Evolutionary conservation across 2,113 vertebrate species (phyloP).

Genomic region (Balaeniceps rex): DNA sequence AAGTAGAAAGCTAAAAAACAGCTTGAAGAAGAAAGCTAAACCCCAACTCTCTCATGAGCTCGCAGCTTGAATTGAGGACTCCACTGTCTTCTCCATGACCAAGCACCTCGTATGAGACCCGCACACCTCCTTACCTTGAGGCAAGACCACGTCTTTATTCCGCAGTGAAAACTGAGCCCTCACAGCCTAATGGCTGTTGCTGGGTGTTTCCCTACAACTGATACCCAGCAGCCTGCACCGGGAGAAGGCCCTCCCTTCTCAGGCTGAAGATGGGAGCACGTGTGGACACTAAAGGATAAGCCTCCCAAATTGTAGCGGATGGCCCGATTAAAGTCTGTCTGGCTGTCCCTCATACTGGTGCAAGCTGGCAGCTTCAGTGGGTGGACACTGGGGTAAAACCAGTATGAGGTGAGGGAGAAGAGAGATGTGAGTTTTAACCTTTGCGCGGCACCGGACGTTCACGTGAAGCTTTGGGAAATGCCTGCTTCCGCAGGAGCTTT

Average conservation of each 20-base stretch:
- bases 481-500: constrained; percentile 10
- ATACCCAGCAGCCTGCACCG: not conserved
- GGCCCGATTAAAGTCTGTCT: not conserved
- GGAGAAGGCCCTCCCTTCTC: not conserved
- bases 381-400: not conserved
- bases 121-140: not conserved
- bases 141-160: not conserved
- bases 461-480: not conserved
- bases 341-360: not conserved
- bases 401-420: not conserved
- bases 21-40: not conserved
- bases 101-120: not conserved
- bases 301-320: not conserved
- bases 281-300: not conserved
- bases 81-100: not conserved
- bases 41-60: not conserved
- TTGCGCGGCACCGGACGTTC: fast-evolving
- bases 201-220: not conserved
- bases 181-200: not conserved
- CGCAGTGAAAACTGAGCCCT: not conserved
- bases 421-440: not conserved
- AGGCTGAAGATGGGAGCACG: not conserved
- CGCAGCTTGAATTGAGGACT: not conserved
- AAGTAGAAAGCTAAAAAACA: not conserved
- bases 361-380: not conserved